Conservation (phyloP, 37 sponge, comb jelly and placozoan species). For the Diacarnus erythraeanus region DNA sequence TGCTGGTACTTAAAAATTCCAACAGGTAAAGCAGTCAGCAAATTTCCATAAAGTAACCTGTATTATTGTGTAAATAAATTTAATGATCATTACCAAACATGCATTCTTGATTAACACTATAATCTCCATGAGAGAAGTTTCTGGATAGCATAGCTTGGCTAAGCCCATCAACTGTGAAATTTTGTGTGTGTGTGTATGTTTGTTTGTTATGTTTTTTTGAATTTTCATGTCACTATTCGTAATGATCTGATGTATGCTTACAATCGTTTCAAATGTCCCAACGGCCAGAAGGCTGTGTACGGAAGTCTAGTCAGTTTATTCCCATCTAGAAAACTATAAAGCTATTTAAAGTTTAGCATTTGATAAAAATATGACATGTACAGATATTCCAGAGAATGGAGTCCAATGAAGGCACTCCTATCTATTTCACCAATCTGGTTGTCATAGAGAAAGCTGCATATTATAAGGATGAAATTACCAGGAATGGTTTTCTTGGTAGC, state of each 20-base stretch:
- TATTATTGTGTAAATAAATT: background rate
- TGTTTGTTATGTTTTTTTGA: too few relatives aligned
- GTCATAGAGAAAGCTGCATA: conserved; percentile 42
- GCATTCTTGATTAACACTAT: too few relatives aligned
- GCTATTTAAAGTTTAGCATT: too few relatives aligned
- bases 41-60: conserved; percentile 44
- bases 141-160: too few relatives aligned
- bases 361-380: background rate
- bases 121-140: too few relatives aligned
- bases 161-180: too few relatives aligned
- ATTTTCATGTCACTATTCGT: too few relatives aligned
- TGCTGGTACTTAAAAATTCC: conserved; percentile 15
- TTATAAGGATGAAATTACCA: background rate
- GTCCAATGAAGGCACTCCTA: conserved; percentile 44
- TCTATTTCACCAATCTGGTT: conserved; percentile 36
- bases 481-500: background rate
- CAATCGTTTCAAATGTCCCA: conserved; percentile 35
- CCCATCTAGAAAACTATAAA: conserved; percentile 44
- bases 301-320: conserved; percentile 35
- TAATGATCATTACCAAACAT: background rate
- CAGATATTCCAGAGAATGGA: conserved; percentile 35
- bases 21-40: conserved; percentile 12
- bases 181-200: too few relatives aligned
- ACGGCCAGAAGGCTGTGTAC: conserved; percentile 29
- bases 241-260: conserved; percentile 32